Evolutionary conservation across 2,113 vertebrate species (phyloP), one percentile per base, ranked within the genome.

Genomic region (Anarrhichthys ocellatus): DNA sequence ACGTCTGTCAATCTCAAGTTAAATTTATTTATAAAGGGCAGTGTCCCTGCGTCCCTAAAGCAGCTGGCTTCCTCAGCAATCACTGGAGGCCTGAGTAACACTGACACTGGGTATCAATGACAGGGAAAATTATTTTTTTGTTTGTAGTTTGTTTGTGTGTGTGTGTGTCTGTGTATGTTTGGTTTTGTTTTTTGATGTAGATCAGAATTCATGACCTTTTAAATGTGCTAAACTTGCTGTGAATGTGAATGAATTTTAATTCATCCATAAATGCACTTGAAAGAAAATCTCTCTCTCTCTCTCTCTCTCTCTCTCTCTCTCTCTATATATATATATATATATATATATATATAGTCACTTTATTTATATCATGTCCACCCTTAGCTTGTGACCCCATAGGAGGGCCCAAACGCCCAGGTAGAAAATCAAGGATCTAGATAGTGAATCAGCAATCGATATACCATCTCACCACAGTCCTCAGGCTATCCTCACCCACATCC

Each of bases 381-480:
- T 70, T 82, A 92, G 75, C 67, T 6, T 61, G 48, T 89, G 85
- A 88, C 81, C 88, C 83, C 50, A 82, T 65, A 84, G 71, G 70
- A 90, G 81, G 80, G 81, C 54, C 86, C 71, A 85, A 90, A 90
- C 76, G 64, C 87, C 82, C 74, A 86, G 89, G 88, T 90, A 90
- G 81, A 78, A 80, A 74, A 86, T 83, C 83, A 82, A 87, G 84
- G 82, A 82, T 88, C 78, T 78, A 83, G 86, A 90, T 76, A 82
- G 85, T 93, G 90, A 93, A 91, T 92, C 92, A 91, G 91, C 86
- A 88, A 93, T 94, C 91, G 24, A 94, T 94, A 86, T 59, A 90
- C 27, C 91, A 89, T 89, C 88, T 92, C 88, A 84, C 44, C 80
- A 88, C 88, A 81, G 81, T 88, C 88, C 88, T 90, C 84, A 82